phyloP scores from a whole-genome alignment of 2,888 invertebrate genomes.

The Fissipunctia ypsillon region DNA sequence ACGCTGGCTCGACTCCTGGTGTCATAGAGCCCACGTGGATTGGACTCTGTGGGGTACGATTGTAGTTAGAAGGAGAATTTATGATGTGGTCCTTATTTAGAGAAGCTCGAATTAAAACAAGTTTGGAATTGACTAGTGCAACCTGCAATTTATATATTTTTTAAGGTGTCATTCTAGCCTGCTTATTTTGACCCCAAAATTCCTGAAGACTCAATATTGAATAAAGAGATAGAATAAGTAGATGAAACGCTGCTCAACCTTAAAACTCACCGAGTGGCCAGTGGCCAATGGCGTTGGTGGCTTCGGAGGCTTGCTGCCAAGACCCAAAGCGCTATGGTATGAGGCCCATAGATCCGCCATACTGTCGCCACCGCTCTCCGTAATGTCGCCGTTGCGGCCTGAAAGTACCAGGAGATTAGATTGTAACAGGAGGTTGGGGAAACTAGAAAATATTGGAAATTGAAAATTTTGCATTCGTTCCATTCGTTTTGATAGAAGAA shows the following conservation, averaged over 20 bases:
- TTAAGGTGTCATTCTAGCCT: no score
- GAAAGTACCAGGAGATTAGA: conserved; percentile 74
- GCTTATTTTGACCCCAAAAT: background rate
- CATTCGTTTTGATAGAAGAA: conserved; percentile 6
- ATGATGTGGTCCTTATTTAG: background rate
- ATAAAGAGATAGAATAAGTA: no score
- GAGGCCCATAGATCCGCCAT: conserved; percentile 97
- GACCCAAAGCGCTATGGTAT: conserved; percentile 94
- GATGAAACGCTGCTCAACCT: conserved; percentile 88
- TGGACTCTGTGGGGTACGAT: conserved; percentile 90
- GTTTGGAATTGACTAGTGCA: background rate
- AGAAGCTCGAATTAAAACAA: background rate
- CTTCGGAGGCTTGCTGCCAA: conserved; percentile 90
- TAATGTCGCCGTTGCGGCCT: conserved; percentile 92
- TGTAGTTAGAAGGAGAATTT: background rate
- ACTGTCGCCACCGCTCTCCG: conserved; percentile 92
- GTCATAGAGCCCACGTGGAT: conserved; percentile 90
- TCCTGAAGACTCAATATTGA: background rate
- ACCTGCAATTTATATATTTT: no score
- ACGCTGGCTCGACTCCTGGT: conserved; percentile 89
- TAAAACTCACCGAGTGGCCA: conserved; percentile 93
- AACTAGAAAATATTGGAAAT: conserved; percentile 21
- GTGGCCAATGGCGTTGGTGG: conserved; percentile 89
- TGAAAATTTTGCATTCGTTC: conserved; percentile 1
- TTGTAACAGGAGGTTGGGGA: conserved; percentile 42